A percentile compares a stretch with the other conserved stretches of the same genome.
phyloP scores from a whole-genome alignment of 2,113 vertebrate species.

The Myiagra hebetior region DNA sequence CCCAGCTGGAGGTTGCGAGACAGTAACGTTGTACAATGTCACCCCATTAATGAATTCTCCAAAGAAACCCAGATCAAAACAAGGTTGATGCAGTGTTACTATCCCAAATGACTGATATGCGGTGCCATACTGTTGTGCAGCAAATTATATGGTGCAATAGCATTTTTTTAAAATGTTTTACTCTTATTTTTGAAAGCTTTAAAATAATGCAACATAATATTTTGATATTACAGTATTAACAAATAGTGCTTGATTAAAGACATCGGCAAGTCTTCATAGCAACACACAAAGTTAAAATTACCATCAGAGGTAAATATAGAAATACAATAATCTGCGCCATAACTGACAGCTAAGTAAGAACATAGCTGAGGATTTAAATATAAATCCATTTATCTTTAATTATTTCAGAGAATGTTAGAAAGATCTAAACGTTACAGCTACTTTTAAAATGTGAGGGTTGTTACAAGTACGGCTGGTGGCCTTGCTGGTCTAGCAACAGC shows the following conservation, averaged over 20 bases:
- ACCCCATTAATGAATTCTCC: neutral
- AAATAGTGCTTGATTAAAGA: slow-evolving; percentile 74
- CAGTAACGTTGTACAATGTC: neutral
- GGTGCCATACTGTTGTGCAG: slow-evolving; percentile 43
- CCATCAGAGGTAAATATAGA: slow-evolving; percentile 68
- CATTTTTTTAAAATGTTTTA: slow-evolving; percentile 55
- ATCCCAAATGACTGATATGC: slow-evolving; percentile 26
- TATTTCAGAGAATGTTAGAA: slow-evolving; percentile 71
- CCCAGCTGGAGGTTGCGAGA: slow-evolving; percentile 10
- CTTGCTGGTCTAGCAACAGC: slow-evolving; percentile 46
- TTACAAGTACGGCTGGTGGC: slow-evolving; percentile 63
- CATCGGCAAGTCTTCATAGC: slow-evolving; percentile 64
- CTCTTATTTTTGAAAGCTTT: slow-evolving; percentile 68
- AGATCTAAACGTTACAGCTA: slow-evolving; percentile 64
- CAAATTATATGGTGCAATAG: slow-evolving; percentile 62
- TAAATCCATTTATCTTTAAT: slow-evolving; percentile 69
- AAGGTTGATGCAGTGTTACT: neutral
- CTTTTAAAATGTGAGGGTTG: slow-evolving; percentile 60
- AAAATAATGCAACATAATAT: slow-evolving; percentile 68
- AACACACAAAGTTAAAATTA: slow-evolving; percentile 71
- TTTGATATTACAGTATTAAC: slow-evolving; percentile 74
- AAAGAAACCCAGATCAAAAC: slow-evolving; percentile 43
- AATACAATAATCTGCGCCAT: slow-evolving; percentile 65
- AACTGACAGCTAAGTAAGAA: slow-evolving; percentile 67
- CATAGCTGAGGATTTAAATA: slow-evolving; percentile 70